Conservation (phyloP, 2,113 vertebrate species). For the Corythornis vintsioides region DNA sequence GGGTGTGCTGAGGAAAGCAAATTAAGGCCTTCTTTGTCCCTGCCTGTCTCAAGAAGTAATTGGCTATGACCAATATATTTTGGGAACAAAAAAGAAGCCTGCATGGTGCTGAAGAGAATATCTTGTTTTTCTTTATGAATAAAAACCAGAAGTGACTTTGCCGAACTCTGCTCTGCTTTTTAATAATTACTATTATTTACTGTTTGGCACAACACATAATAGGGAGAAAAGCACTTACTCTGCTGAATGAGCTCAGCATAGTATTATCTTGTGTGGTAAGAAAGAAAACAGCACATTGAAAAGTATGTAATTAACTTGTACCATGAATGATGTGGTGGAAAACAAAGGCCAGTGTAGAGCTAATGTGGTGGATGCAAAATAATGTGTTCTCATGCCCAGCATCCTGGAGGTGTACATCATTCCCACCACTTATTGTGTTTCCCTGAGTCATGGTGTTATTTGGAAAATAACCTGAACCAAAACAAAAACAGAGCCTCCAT, state of each 20-base stretch:
- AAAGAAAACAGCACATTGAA: conserved; percentile 15
- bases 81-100: not conserved
- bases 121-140: not conserved
- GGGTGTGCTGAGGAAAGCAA: not conserved
- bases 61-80: not conserved
- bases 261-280: conserved; percentile 35
- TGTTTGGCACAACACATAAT: conserved; percentile 21
- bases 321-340: conserved; percentile 36
- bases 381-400: conserved; percentile 16
- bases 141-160: conserved; percentile 34
- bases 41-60: not conserved
- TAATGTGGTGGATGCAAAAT: conserved; percentile 40
- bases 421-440: conserved; percentile 8
- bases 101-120: not conserved
- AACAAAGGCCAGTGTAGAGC: conserved; percentile 31
- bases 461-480: conserved; percentile 33
- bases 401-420: not conserved
- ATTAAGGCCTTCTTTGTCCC: not conserved
- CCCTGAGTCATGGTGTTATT: conserved; percentile 4
- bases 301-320: conserved; percentile 60
- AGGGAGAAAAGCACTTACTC: conserved; percentile 40
- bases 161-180: not conserved
- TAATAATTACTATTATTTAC: conserved; percentile 62
- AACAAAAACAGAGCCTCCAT: conserved; percentile 24
- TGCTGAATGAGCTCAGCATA: conserved; percentile 49